Evolutionary conservation across 2,888 invertebrate species (phyloP).

Genomic region (Hydroisotoma schaefferi): DNA sequence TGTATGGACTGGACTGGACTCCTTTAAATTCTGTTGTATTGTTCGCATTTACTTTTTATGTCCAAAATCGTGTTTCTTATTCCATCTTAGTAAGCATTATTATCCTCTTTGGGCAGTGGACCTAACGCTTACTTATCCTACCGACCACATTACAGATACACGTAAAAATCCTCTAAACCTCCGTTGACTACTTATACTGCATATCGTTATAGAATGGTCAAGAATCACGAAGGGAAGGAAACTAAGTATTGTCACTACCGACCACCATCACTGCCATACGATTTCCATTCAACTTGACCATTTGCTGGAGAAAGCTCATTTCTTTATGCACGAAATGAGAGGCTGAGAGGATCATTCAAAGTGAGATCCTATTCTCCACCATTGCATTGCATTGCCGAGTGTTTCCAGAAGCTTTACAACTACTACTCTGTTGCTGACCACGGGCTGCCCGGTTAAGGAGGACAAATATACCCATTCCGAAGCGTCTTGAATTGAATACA

Average conservation of each 20-base stretch:
- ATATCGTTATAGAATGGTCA: too few relatives aligned
- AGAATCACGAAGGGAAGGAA: constrained; percentile 4
- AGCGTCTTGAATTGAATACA: too few relatives aligned
- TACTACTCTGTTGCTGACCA: too few relatives aligned
- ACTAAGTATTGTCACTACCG: background rate
- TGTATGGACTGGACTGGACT: background rate
- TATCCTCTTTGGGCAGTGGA: constrained; percentile 6
- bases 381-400: too few relatives aligned
- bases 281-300: background rate
- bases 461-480: too few relatives aligned
- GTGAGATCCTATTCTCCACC: constrained; percentile 8
- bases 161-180: too few relatives aligned
- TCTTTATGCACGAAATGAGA: constrained; percentile 11
- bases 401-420: too few relatives aligned
- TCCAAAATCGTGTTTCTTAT: constrained; percentile 9
- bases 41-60: constrained; percentile 5
- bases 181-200: too few relatives aligned
- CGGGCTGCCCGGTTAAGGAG: too few relatives aligned
- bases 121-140: constrained; percentile 4
- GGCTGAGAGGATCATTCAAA: constrained; percentile 10
- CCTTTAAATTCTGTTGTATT: background rate
- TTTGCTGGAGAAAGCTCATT: constrained; percentile 11
- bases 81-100: constrained; percentile 13
- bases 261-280: background rate
- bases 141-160: background rate